These are phyloP conservation scores for Anniella stebbinsi DNA, from an alignment of 2,797 vertebrate genomes.

Conservation along the genomic window DNA sequence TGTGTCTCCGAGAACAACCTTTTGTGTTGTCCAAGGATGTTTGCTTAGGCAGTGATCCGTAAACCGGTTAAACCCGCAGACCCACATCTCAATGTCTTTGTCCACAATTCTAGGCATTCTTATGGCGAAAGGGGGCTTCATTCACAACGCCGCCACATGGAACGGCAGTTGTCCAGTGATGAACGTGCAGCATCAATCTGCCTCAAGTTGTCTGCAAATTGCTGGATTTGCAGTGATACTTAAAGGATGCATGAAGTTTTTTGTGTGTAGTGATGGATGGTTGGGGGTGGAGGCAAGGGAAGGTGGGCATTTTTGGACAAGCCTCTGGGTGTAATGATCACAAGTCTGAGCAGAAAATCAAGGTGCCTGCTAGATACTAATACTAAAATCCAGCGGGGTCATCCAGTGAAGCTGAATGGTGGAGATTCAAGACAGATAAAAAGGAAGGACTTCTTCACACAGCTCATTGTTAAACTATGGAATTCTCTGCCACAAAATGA, in stretches of 20 bases:
- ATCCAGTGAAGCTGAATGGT: no score
- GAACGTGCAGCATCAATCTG: background rate
- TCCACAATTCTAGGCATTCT: background rate
- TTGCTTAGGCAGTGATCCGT: constrained; percentile 1
- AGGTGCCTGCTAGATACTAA: background rate
- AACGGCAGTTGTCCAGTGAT: no score
- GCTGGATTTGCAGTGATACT: background rate
- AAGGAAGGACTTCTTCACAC: no score
- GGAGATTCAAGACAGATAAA: no score
- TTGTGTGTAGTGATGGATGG: background rate
- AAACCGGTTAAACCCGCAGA: background rate
- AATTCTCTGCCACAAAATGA: no score
- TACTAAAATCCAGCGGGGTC: no score
- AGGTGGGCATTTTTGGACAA: background rate
- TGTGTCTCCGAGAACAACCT: background rate
- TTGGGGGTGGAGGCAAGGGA: no score
- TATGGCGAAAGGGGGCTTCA: fast-evolving
- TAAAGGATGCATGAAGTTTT: background rate
- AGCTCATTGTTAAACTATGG: no score
- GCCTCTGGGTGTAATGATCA: background rate
- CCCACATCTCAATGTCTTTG: background rate
- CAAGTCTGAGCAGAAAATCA: background rate
- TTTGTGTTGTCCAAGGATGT: constrained; percentile 9
- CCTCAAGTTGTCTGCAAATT: background rate
- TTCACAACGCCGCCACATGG: background rate